phyloP scores from a whole-genome alignment of 2,797 vertebrate genomes.

The Enteromius anoplus region DNA sequence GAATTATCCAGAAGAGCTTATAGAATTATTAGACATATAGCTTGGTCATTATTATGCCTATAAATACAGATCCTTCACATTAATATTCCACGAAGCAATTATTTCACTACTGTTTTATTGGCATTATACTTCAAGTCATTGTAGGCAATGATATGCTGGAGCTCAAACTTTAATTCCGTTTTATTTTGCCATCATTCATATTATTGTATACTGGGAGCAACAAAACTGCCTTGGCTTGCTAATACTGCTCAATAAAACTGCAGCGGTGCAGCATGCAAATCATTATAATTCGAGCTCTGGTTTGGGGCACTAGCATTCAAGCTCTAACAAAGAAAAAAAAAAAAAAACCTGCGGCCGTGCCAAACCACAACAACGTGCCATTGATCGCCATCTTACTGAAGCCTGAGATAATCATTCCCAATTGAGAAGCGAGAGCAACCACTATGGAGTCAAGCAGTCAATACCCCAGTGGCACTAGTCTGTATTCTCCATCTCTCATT shows the following conservation, averaged over 20 bases:
- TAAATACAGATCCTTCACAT: conserved; percentile 34
- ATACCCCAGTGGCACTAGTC: conserved; percentile 55
- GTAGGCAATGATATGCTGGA: conserved; percentile 21
- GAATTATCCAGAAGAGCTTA: conserved; percentile 11
- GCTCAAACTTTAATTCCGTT: neutral
- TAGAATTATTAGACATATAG: neutral
- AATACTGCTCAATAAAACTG: conserved; percentile 27
- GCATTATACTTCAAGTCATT: conserved; percentile 4
- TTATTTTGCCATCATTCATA: conserved; percentile 21
- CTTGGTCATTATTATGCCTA: conserved; percentile 22
- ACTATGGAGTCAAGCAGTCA: conserved; percentile 32
- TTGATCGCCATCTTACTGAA: conserved; percentile 31
- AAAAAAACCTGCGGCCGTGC: neutral
- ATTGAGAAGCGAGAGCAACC: conserved; percentile 33
- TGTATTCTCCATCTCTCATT: conserved; percentile 72
- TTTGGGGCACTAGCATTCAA: neutral
- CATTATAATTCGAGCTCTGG: conserved; percentile 23
- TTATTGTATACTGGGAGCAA: conserved; percentile 20
- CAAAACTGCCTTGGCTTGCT: conserved; percentile 34
- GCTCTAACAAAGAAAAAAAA: conserved; percentile 9
- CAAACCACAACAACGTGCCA: conserved; percentile 35
- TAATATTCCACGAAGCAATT: conserved; percentile 20
- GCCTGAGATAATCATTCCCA: conserved; percentile 37
- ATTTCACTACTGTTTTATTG: conserved; percentile 20
- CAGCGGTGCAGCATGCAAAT: conserved; percentile 11